A percentile compares a stretch with the other conserved stretches of the same genome.
Evolutionary conservation across 2,797 vertebrate genomes (phyloP).

Genomic region (Gadopsis marmoratus): DNA sequence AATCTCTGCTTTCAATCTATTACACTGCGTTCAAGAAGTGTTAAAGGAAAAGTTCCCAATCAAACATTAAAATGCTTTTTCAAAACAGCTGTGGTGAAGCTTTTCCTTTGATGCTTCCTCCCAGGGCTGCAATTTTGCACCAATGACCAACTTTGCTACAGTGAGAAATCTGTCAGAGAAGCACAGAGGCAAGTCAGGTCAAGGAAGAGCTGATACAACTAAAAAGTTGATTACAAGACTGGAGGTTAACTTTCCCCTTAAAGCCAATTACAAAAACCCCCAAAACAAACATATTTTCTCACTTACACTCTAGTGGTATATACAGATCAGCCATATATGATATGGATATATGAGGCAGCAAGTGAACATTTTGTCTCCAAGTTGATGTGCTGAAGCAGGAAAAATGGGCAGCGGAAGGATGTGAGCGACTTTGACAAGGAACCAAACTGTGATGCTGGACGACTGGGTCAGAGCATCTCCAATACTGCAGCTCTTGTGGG

Average conservation of each 20-base stretch:
- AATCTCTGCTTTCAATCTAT: constrained; percentile 21
- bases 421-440: too few relatives aligned
- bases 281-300: too few relatives aligned
- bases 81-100: constrained; percentile 12
- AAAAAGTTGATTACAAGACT: constrained; percentile 33
- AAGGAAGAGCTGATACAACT: constrained; percentile 33
- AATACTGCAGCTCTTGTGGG: too few relatives aligned
- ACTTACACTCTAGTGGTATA: not conserved
- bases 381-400: too few relatives aligned
- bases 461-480: too few relatives aligned
- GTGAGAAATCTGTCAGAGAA: constrained; percentile 27
- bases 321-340: too few relatives aligned
- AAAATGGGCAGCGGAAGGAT: too few relatives aligned
- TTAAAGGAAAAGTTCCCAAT: constrained; percentile 20
- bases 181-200: constrained; percentile 20
- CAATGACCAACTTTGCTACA: constrained; percentile 8
- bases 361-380: too few relatives aligned
- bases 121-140: constrained; percentile 4
- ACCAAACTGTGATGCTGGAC: too few relatives aligned
- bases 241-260: too few relatives aligned
- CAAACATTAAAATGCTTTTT: constrained; percentile 8
- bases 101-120: not conserved
- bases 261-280: too few relatives aligned
- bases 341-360: too few relatives aligned
- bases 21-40: constrained; percentile 12